Base-by-base conservation (phyloP, 1,140 invertebrate species). In the Chironomus striatipennis region DNA sequence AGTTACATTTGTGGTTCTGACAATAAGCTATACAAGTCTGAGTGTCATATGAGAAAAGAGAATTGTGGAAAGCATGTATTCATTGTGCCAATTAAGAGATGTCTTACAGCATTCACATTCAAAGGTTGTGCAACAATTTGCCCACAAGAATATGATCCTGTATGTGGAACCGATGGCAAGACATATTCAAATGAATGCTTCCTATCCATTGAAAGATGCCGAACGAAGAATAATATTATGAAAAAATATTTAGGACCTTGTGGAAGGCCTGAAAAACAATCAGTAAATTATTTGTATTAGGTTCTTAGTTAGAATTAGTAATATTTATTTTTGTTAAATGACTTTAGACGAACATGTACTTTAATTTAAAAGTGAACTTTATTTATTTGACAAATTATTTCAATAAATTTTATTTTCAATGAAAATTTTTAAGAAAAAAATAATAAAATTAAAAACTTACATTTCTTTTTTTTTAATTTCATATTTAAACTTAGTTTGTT, bases 141-240 rank as follows among this genome's bases (percentile, higher is more conserved):
- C 80, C 90, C 93, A 1, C 86, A 88, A 0, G 90, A 93, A 75
- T 94, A 93, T 80, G 92, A 96, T 79, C 94, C 93, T 0, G 91
- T 96, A 10, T 98, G 95, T 82, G 95, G 93, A 18, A 91, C 90
- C 1, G 94, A 98, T 80, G 88, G 88, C 64, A 92, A 91, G 84
- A 96, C 93, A 0, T 97, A 97, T 86, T 90, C 91, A 77, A 97
- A 97, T 82, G 90, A 91, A 77, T 98, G 96, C 81, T 96, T 97
- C 86, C 86, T 97, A 77, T 90, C 93, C 80, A 91, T 95, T 80
- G 93, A 95, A 83, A 94, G 93, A 77, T 96, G 94, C 80, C 87
- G 92, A 78, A 92, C 91, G 75, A 87, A 91, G 73, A 79, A 77
- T 77, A 78, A 79, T 20, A 79, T 82, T 24, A 76, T 77, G 73